Base-by-base conservation (phyloP, 92 coral and sea anemone species). In the Phenganax stokvisi region DNA sequence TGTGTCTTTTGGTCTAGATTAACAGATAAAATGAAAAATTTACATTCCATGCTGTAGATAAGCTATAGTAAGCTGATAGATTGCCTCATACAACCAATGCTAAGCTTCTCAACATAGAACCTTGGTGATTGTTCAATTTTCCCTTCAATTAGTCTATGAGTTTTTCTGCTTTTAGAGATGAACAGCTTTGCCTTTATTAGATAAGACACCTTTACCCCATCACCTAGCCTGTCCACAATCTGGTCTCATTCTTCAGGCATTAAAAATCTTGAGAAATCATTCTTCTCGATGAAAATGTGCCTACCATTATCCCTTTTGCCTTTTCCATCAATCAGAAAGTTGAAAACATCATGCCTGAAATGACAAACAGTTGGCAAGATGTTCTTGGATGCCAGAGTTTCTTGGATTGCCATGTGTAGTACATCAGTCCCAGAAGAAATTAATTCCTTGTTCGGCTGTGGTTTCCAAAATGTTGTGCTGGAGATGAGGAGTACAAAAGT, bases 261-360 rank as follows among this genome's bases (percentile, higher is more conserved):
- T 55, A 12, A 12, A 52, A 44, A 74, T 55, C 62, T 74, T 20
- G 57, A 51, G 57, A 74, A 74, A 25, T 74, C 79, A 10, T 74
- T 51, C 61, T 74, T 74, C 79, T 17, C 79, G 13, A 74, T 64
- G 9, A 74, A 20, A 74, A n/a, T 53, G 51, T 74, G 63, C 51
- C 79, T 54, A n/a, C 79, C 44, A 55, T 74, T 47, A 74, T 57
- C 57, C 37, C 4, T 53, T 15, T 51, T 74, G 63, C 79, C 79
- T 54, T 74, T 74, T 28, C 63, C 44, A 8, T 74, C 12, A 54
- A 74, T 54, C 62, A 74, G 12, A 37, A 54, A 54, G 56, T 54
- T 51, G 57, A 74, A 74, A 27, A 74, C 63, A 74, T 74, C 79
- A 74, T 74, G 79, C 37, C 79, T 74, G 79, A 74, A 74, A 15